Percentiles rank a stretch among this genome's conserved stretches.
These are phyloP conservation scores for Eupithecia pulchellata DNA, from an alignment of 2,888 invertebrate species.

Conservation along the genomic window DNA sequence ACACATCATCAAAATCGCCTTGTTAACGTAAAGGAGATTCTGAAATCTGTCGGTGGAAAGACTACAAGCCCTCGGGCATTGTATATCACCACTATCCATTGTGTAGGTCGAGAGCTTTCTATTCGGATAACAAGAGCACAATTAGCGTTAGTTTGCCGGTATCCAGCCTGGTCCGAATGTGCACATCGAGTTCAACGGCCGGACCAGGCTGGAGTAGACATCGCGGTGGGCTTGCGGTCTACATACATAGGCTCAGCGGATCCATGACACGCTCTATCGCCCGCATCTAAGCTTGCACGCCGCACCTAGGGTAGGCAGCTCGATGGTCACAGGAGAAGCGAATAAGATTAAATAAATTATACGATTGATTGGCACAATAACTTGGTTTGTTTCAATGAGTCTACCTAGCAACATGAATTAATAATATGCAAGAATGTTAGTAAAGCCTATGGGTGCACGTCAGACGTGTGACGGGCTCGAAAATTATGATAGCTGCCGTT, in stretches of 20 bases:
- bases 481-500: conserved; percentile 1
- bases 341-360: not conserved
- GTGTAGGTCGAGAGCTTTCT: conserved; percentile 18
- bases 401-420: not conserved
- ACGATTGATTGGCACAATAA: not conserved
- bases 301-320: conserved; percentile 30
- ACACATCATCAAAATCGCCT: conserved; percentile 1
- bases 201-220: conserved; percentile 40
- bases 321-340: conserved; percentile 19
- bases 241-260: conserved; percentile 59
- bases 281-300: conserved; percentile 54
- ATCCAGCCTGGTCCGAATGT: conserved; percentile 26
- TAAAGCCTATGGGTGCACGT: not conserved
- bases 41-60: not conserved
- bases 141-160: conserved; percentile 25
- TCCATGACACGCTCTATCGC: conserved; percentile 70
- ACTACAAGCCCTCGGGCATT: not conserved
- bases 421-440: not conserved
- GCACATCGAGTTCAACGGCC: conserved; percentile 32
- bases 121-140: conserved; percentile 22
- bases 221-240: conserved; percentile 55
- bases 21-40: not conserved
- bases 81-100: conserved; percentile 4
- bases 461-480: not conserved
- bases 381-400: not conserved